Conservation (phyloP, 2,113 vertebrate genomes). For the Hippolais icterina region DNA sequence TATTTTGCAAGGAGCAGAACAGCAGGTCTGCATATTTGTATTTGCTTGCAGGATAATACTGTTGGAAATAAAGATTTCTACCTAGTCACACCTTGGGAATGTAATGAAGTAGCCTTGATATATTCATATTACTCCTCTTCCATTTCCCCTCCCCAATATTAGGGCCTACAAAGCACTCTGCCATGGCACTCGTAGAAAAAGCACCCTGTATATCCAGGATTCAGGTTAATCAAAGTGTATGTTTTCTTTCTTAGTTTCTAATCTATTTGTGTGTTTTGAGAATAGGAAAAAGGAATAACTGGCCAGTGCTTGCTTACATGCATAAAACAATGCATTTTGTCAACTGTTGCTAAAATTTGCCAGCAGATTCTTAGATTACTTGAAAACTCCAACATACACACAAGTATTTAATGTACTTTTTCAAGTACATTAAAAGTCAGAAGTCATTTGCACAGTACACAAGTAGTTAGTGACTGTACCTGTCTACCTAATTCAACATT, state of each 20-base stretch:
- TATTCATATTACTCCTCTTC: background rate
- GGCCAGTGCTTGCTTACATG: background rate
- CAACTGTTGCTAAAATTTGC: background rate
- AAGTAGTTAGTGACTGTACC: background rate
- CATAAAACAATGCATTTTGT: background rate
- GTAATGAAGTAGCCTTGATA: background rate
- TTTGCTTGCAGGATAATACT: background rate
- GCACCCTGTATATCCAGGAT: background rate
- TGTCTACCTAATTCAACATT: background rate
- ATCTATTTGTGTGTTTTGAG: background rate
- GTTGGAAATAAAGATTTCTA: background rate
- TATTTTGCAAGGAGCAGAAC: conserved; percentile 6
- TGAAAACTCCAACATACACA: background rate
- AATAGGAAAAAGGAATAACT: background rate
- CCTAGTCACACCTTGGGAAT: background rate
- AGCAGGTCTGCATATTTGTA: background rate
- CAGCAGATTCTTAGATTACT: background rate
- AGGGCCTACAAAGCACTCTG: background rate
- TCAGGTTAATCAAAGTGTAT: background rate
- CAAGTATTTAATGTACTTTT: background rate
- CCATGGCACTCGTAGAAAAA: background rate
- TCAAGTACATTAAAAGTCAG: background rate
- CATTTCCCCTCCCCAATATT: background rate
- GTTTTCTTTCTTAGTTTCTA: background rate
- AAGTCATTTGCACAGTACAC: background rate